A percentile compares a stretch with the other conserved stretches of the same genome.
These are phyloP conservation scores for Coelopa frigida DNA, from an alignment of 1,140 invertebrate species.

Conservation along the genomic window DNA sequence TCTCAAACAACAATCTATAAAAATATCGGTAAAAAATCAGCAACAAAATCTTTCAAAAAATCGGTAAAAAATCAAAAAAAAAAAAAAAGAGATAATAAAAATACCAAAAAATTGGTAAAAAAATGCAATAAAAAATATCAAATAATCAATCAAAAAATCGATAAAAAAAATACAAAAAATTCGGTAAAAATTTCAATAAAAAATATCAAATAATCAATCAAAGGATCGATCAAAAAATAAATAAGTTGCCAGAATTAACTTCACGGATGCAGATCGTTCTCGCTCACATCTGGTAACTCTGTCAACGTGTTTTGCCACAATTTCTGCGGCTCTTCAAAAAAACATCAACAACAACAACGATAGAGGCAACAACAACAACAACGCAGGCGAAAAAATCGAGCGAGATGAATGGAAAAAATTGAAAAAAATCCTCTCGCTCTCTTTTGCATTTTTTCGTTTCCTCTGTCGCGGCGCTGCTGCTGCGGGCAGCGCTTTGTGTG, in stretches of 20 bases:
- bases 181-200: not conserved
- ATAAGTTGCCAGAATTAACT: too few species aligned
- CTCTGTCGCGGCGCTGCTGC: too few species aligned
- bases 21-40: too few species aligned
- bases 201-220: too few species aligned
- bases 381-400: too few species aligned
- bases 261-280: too few species aligned
- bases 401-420: too few species aligned
- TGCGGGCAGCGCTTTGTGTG: too few species aligned
- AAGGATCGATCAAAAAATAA: too few species aligned
- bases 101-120: not conserved
- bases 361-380: not conserved
- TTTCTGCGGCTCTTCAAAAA: constrained; percentile 8
- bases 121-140: not conserved
- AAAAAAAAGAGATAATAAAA: not conserved
- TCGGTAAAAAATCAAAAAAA: not conserved
- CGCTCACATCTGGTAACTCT: constrained; percentile 1
- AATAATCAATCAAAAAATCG: not conserved
- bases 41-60: not conserved
- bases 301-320: constrained; percentile 9
- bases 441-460: too few species aligned
- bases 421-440: too few species aligned
- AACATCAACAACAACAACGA: constrained; percentile 5
- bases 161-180: not conserved
- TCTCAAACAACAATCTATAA: too few species aligned